These are phyloP conservation scores for Cyanoderma ruficeps DNA, from an alignment of 2,113 vertebrate genomes.

Conservation along the genomic window DNA sequence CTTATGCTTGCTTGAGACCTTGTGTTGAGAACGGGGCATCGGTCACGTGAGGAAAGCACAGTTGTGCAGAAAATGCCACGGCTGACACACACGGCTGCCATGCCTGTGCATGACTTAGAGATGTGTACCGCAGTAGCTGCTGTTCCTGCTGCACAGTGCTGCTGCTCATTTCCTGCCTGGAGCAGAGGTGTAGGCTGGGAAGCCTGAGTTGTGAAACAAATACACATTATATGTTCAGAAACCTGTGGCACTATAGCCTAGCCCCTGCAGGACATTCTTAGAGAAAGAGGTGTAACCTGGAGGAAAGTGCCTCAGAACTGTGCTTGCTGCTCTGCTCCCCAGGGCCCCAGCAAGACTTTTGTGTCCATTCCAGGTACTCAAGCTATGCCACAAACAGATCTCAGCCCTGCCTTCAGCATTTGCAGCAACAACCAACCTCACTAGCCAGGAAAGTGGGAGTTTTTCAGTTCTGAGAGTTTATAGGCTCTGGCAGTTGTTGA, in stretches of 20 bases:
- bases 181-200: neutral
- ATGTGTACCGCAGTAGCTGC: accelerated
- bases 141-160: neutral
- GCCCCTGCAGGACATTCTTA: accelerated
- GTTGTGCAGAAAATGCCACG: accelerated
- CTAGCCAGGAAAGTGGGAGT: neutral
- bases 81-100: accelerated
- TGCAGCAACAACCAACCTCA: neutral
- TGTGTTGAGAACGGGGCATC: neutral
- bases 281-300: neutral
- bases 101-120: accelerated
- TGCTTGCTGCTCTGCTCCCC: neutral
- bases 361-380: neutral
- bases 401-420: neutral
- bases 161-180: neutral
- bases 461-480: neutral
- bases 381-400: neutral
- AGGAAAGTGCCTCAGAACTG: accelerated
- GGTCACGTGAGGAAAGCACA: accelerated
- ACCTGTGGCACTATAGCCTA: neutral
- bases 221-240: accelerated
- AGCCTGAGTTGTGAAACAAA: neutral
- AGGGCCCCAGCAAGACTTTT: too few relatives aligned
- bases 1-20: neutral
- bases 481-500: neutral